Conservation (phyloP, 1,140 invertebrate genomes). For the Aricia agestis region DNA sequence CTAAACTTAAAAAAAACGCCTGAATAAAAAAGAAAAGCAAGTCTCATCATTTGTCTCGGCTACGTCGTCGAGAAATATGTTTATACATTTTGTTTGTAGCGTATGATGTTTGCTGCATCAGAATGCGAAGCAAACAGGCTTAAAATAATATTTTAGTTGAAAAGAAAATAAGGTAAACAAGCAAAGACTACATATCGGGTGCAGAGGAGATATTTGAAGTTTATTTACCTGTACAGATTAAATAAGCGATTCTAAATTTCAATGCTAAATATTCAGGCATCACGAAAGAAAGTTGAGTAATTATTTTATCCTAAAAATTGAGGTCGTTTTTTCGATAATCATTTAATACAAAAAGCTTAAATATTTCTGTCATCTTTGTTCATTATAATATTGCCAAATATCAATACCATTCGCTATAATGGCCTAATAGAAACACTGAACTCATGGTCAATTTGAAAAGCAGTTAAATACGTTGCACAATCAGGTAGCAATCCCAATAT, state of each 20-base stretch:
- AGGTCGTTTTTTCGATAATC: too few species aligned
- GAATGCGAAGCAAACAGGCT: neutral
- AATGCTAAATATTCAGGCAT: too few species aligned
- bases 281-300: too few species aligned
- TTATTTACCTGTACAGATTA: neutral
- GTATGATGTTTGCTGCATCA: neutral
- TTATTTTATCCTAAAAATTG: too few species aligned
- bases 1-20: neutral
- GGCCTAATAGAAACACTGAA: neutral
- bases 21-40: neutral
- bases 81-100: neutral
- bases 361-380: neutral
- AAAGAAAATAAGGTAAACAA: constrained; percentile 2
- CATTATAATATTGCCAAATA: neutral
- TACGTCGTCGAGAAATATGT: neutral
- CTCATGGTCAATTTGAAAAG: constrained; percentile 7
- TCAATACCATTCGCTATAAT: neutral
- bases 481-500: constrained; percentile 7
- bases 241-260: too few species aligned
- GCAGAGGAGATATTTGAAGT: neutral
- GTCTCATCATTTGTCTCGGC: neutral
- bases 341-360: too few species aligned
- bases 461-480: neutral
- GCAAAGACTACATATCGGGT: neutral
- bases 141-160: constrained; percentile 1